A percentile compares a stretch with the other conserved stretches of the same genome.
Evolutionary conservation across 1,140 invertebrate genomes (phyloP).

Genomic region (Drosophila varians): DNA sequence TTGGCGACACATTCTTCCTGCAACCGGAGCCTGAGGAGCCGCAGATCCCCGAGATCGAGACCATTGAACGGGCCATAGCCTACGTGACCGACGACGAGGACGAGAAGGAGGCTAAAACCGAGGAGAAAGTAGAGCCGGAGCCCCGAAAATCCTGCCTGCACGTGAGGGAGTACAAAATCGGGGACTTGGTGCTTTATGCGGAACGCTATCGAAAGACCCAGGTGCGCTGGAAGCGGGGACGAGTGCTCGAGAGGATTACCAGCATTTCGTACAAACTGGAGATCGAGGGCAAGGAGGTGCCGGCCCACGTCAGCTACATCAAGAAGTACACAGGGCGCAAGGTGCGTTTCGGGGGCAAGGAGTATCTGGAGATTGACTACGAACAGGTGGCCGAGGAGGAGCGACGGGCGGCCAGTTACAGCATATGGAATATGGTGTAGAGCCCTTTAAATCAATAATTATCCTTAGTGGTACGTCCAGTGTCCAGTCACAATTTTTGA

Average conservation of each 20-base stretch:
- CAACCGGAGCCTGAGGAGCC: slow-evolving; percentile 65
- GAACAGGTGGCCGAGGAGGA: slow-evolving; percentile 79
- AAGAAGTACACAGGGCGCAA: slow-evolving; percentile 79
- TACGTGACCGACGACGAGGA: slow-evolving; percentile 73
- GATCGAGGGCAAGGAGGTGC: slow-evolving; percentile 76
- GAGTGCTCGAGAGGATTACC: slow-evolving; percentile 72
- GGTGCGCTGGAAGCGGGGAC: slow-evolving; percentile 75
- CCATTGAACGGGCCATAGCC: slow-evolving; percentile 73
- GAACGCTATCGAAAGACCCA: slow-evolving; percentile 78
- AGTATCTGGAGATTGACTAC: slow-evolving; percentile 82
- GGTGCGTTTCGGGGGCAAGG: slow-evolving; percentile 78
- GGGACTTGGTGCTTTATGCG: slow-evolving; percentile 73
- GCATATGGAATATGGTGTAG: slow-evolving; percentile 83
- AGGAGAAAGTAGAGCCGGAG: slow-evolving; percentile 34
- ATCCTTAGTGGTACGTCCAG: slow-evolving; percentile 27
- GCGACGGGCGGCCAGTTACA: slow-evolving; percentile 73
- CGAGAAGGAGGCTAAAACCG: slow-evolving; percentile 15
- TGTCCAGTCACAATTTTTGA: slow-evolving; percentile 52
- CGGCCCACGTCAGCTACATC: slow-evolving; percentile 77
- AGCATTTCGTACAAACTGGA: slow-evolving; percentile 80
- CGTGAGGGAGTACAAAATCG: slow-evolving; percentile 69
- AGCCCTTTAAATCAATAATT: not conserved
- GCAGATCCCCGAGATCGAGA: slow-evolving; percentile 64
- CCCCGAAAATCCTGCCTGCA: slow-evolving; percentile 75
- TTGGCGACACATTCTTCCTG: slow-evolving; percentile 71